Base-by-base conservation (phyloP, 2,113 vertebrate species). In the Gila orcuttii region DNA sequence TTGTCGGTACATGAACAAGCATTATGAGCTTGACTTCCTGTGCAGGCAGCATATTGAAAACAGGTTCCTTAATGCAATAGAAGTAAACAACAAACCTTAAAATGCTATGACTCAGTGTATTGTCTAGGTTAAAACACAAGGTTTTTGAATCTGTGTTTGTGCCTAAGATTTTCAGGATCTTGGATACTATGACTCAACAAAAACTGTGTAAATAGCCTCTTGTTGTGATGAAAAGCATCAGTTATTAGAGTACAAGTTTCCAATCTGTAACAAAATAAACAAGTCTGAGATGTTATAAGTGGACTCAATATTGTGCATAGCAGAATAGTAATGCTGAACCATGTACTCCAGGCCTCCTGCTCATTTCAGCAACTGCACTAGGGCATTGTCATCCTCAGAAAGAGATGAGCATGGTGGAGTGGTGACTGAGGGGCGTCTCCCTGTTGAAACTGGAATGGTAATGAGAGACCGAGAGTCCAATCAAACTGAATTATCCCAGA, bases 401-500 rank as follows among this genome's bases (percentile, higher is more conserved):
- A 79, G 59, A 89, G 88, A 89, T 84, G 83, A 87, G 68, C 62
- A 86, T 6, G 31, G 45, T 73, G 62, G 33, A 33, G 50, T 68
- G 50, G 15, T 50, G 52, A 31, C 78, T 66, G 55, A 86, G 79
- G 86, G 84, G 69, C 59, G 68, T 87, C 84, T 87, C 85, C 28
- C 42, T 88, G 86, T 85, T 84, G 87, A 88, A 87, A 69, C 80
- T 87, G 66, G 86, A 87, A 83, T 87, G 79, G 74, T 89, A 90
- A 91, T 89, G 88, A 90, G 84, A 79, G 75, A 60, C 75, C 50
- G 68, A 88, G 89, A 86, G 87, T 90, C 88, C 87, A 92, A 92
- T 91, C 90, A 92, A 87, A 91, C 77, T 64, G 89, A 91, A 91
- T 91, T 91, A 90, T 88, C 90, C 90, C 84, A 86, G 85, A 84